phyloP scores from a whole-genome alignment of 2,113 vertebrate species.

The Megaptera novaeangliae region DNA sequence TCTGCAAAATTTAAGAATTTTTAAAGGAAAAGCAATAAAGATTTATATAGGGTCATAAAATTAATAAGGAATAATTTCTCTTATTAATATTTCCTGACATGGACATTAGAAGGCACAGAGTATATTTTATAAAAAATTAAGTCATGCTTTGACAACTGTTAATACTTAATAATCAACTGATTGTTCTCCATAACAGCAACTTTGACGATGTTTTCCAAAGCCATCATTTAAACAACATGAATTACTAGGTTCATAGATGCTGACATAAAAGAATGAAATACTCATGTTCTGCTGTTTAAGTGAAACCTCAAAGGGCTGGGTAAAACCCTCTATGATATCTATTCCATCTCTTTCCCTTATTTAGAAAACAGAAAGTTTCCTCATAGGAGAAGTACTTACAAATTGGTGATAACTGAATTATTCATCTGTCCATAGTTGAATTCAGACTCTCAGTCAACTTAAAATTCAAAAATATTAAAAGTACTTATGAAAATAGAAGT shows the following conservation, averaged over 20 bases:
- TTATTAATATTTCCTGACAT: conserved; percentile 2
- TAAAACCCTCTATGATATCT: conserved; percentile 7
- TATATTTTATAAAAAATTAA: conserved; percentile 12
- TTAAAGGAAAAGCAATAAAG: conserved; percentile 26
- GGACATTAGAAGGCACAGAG: not conserved
- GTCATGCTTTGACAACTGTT: conserved; percentile 34
- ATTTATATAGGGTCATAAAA: not conserved
- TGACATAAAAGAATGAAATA: conserved; percentile 34
- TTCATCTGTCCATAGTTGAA: not conserved
- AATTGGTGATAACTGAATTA: not conserved
- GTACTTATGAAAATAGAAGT: not conserved
- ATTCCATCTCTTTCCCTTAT: not conserved
- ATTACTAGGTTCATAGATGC: conserved; percentile 47
- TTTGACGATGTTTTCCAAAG: conserved; percentile 7
- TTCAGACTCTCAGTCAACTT: not conserved
- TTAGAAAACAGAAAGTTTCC: conserved; percentile 31
- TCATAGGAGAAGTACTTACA: conserved; percentile 31
- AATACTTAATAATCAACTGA: conserved; percentile 22
- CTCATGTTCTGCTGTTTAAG: conserved; percentile 43
- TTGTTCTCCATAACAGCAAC: conserved; percentile 15
- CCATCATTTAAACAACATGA: conserved; percentile 47
- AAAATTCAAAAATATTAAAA: conserved; percentile 26
- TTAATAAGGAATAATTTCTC: not conserved
- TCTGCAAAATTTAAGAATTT: conserved; percentile 1
- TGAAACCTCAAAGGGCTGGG: conserved; percentile 18